Base-by-base conservation (phyloP, 37 sponge, comb jelly and placozoan species). In the Beroe forskalii region DNA sequence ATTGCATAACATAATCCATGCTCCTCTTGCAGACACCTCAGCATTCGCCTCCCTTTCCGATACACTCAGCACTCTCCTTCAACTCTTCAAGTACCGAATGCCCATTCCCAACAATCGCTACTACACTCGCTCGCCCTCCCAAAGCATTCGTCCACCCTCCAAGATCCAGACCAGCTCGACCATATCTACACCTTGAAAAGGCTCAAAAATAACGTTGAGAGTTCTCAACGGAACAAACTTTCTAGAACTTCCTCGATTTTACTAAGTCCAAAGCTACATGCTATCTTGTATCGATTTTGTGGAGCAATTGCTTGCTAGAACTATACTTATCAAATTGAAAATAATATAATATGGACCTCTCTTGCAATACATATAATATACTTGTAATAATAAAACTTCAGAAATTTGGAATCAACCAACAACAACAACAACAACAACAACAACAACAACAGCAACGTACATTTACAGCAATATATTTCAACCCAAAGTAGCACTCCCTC, bases 391-490 rank as follows among this genome's bases (percentile, higher is more conserved):
- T 27, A 32, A 36, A 69, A 69, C 32, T 69, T 69, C 72, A 69
- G 72, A 69, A 69, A 69, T 69, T 69, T 69, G 72, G 72, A 48
- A 48, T 48, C 55, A 6, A n/a, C n/a, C n/a, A n/a, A n/a, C n/a
- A n/a, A n/a, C n/a, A n/a, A n/a, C n/a, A n/a, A n/a, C n/a, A n/a
- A n/a, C n/a, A n/a, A n/a, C n/a, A n/a, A n/a, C n/a, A n/a, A n/a
- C n/a, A n/a, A n/a, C n/a, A n/a, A n/a, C n/a, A n/a, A n/a, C n/a
- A 48, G 12, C 55, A 48, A 48, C 55, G 55, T 48, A 48, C 55
- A 48, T 48, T n/a, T n/a, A 48, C 12, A 48, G 55, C 55, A 48
- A 48, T n/a, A n/a, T n/a, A n/a, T n/a, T n/a, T 48, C 55, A 48
- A 48, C 55, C 12, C 55, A 48, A n/a, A n/a, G 55, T 12, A 48